Conservation (phyloP, 2,888 invertebrate genomes). For the Drosophila fulvimacula region DNA sequence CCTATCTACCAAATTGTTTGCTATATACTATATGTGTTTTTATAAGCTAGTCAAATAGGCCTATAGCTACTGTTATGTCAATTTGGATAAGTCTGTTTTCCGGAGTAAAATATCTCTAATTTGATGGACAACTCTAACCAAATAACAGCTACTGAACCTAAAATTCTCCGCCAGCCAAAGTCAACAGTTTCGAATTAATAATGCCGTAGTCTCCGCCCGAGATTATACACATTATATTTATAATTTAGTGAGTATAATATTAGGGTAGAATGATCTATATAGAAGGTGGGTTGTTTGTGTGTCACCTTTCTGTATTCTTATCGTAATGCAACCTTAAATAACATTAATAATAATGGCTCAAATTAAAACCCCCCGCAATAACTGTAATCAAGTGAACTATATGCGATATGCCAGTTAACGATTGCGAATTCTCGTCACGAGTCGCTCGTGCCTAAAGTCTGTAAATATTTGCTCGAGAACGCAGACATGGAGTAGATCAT, state of each 20-base stretch:
- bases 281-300: conserved; percentile 9
- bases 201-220: conserved; percentile 6
- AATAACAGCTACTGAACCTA: conserved; percentile 5
- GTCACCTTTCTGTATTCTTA: conserved; percentile 47
- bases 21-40: neutral
- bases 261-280: conserved; percentile 16
- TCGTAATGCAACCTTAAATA: conserved; percentile 42
- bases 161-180: neutral
- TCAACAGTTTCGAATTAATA: neutral
- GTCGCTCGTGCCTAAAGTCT: conserved; percentile 53
- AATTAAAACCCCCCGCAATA: conserved; percentile 49
- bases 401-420: conserved; percentile 44
- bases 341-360: conserved; percentile 36
- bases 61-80: neutral
- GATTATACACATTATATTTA: neutral
- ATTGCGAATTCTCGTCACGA: conserved; percentile 48
- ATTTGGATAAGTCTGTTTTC: neutral
- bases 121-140: neutral
- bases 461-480: conserved; percentile 45
- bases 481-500: conserved; percentile 28
- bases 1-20: conserved; percentile 1
- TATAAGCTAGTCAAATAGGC: neutral
- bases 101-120: neutral
- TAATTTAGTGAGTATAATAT: conserved; percentile 11
- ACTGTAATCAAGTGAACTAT: conserved; percentile 51